These are phyloP conservation scores for Bactericera cockerelli DNA, from an alignment of 1,140 invertebrate species.

Conservation along the genomic window DNA sequence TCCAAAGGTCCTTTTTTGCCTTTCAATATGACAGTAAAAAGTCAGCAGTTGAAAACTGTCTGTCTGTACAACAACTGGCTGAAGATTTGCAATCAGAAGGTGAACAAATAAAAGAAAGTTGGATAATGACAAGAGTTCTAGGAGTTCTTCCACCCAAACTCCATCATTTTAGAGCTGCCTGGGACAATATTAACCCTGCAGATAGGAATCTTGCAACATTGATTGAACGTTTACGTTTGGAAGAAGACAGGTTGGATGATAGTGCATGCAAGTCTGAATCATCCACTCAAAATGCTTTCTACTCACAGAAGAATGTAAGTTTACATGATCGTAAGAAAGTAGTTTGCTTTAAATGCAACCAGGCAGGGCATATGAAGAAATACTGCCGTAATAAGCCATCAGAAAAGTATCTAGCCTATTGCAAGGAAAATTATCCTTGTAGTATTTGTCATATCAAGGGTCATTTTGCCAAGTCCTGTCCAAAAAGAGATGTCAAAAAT, in stretches of 20 bases:
- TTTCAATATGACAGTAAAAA: constrained; percentile 19
- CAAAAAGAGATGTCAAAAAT: constrained; percentile 1
- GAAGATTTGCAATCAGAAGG: constrained; percentile 17
- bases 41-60: constrained; percentile 19
- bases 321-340: too few relatives aligned
- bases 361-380: constrained; percentile 19
- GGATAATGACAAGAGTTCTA: constrained; percentile 19
- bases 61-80: constrained; percentile 15
- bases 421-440: constrained; percentile 19
- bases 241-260: constrained; percentile 17
- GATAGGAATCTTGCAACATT: constrained; percentile 17
- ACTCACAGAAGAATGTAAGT: too few relatives aligned
- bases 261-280: neutral
- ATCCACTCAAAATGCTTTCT: neutral
- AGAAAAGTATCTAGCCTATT: constrained; percentile 20
- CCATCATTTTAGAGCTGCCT: constrained; percentile 20
- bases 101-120: constrained; percentile 18
- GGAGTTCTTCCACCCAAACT: constrained; percentile 19
- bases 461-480: constrained; percentile 18
- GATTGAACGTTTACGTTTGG: constrained; percentile 17
- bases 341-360: constrained; percentile 20
- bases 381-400: constrained; percentile 19
- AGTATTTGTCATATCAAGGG: constrained; percentile 18
- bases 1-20: constrained; percentile 20
- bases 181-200: constrained; percentile 15